These are phyloP conservation scores for Dyspetes luteomarginatus DNA, from an alignment of 2,888 invertebrate genomes.

Conservation along the genomic window DNA sequence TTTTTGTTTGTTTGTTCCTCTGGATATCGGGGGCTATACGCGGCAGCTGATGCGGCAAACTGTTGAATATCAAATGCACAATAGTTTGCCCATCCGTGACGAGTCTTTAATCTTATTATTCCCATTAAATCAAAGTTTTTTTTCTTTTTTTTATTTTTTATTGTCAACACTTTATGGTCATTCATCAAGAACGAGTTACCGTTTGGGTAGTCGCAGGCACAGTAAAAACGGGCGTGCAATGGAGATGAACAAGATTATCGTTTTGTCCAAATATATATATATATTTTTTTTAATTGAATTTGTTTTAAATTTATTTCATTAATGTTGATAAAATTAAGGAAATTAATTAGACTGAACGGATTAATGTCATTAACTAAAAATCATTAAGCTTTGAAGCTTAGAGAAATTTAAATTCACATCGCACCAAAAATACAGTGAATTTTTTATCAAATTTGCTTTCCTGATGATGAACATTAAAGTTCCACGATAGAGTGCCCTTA, in stretches of 20 bases:
- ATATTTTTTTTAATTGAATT: no score
- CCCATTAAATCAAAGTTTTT: conserved; percentile 30
- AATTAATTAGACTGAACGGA: no score
- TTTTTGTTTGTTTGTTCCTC: conserved; percentile 72
- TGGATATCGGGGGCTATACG: conserved; percentile 72
- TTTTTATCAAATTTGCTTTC: not conserved
- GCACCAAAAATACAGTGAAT: no score
- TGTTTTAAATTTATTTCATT: not conserved
- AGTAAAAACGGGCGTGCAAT: not conserved
- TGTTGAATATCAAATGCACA: conserved; percentile 83
- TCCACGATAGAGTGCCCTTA: no score
- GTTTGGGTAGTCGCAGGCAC: conserved; percentile 30
- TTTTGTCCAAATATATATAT: not conserved
- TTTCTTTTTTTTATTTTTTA: conserved; percentile 30
- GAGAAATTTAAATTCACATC: no score
- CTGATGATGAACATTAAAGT: no score
- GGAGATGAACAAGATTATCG: not conserved
- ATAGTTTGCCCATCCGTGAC: conserved; percentile 78
- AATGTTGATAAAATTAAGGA: no score
- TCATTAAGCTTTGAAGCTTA: no score
- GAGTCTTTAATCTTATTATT: conserved; percentile 43
- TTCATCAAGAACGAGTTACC: conserved; percentile 55
- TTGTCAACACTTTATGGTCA: conserved; percentile 19
- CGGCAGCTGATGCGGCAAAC: conserved; percentile 80
- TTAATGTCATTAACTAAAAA: no score